Evolutionary conservation across 2,797 vertebrate genomes (phyloP), one percentile per base, ranked within the genome.

Genomic region (Mastacembelus armatus): DNA sequence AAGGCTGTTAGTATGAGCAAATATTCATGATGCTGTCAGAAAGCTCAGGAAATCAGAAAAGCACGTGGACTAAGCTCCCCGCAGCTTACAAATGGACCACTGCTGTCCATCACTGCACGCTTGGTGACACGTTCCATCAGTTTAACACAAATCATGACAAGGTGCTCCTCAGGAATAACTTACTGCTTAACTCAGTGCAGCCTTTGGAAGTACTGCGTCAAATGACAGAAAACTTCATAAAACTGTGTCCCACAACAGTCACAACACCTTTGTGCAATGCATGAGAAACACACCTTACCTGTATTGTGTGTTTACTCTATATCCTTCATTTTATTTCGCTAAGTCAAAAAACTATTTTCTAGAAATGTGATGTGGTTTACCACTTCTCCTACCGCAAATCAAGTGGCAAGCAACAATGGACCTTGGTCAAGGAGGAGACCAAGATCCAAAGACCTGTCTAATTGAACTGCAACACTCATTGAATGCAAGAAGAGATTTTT

Each of bases 11-110:
- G 59, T 55, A 15, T 4, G 8, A 49, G 67, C 59, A 85, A 83
- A 85, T 84, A 88, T 86, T 87, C 84, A 83, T 83, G 82, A 56
- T 39, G 59, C 86, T 85, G 85, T 88, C 86, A 83, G 66, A 71
- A 40, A 50, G 58, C 77, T 88, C 72, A 79, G 77, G 66, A 86
- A 90, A 86, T 85, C 82, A 86, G 73, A 61, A 83, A 81, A 79
- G 82, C 83, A 81, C 88, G 81, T 78, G 79, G 81, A 78, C 74
- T 71, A 47, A 73, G 81, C 77, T 83, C 73, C 80, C 77, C 12
- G 73, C 77, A 71, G 85, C 47, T 85, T 75, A 71, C 55, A 24
- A 24, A 78, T 42, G 73, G 78, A 85, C 86, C 71, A 69, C 57
- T 60, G 79, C 77, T 69, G 82, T 85, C 85, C 72, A 75, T 84